A percentile compares a stretch with the other conserved stretches of the same genome.
Conservation (phyloP, 2,888 invertebrate genomes). For the Exocentrus adspersus region DNA sequence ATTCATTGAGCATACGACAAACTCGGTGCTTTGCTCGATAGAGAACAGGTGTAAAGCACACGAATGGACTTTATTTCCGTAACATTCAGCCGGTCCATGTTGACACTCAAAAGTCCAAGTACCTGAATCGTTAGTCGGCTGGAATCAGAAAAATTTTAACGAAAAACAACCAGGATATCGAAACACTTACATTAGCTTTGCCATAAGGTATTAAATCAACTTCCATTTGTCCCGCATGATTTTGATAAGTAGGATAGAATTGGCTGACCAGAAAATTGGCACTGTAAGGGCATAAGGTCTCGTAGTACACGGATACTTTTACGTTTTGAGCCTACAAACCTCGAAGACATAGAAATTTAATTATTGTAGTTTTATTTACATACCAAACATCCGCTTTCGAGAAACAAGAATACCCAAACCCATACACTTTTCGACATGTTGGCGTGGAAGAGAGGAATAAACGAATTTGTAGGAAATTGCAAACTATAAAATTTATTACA, state of each 20-base stretch:
- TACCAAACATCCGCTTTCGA: no score
- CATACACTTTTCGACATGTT: no score
- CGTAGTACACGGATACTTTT: constrained; percentile 65
- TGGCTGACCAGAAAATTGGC: constrained; percentile 63
- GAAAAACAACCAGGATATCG: background rate
- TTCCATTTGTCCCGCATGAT: constrained; percentile 22
- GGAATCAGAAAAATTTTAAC: constrained; percentile 38
- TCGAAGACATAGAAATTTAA: no score
- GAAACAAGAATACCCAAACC: no score
- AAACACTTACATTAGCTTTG: constrained; percentile 40
- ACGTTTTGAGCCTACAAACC: constrained; percentile 1
- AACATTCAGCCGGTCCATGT: constrained; percentile 62
- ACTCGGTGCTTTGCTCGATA: constrained; percentile 44
- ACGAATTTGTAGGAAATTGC: no score
- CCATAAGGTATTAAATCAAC: constrained; percentile 50
- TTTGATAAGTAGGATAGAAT: constrained; percentile 60
- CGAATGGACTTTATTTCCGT: constrained; percentile 66
- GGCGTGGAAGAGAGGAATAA: no score
- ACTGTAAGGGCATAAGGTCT: constrained; percentile 67
- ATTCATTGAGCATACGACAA: constrained; percentile 63
- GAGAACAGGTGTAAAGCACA: constrained; percentile 61
- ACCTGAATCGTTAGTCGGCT: constrained; percentile 34
- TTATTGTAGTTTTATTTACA: no score
- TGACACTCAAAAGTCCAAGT: constrained; percentile 48
- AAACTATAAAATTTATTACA: no score